Conservation (phyloP, 2,113 vertebrate species). For the Alexandromys fortis region DNA sequence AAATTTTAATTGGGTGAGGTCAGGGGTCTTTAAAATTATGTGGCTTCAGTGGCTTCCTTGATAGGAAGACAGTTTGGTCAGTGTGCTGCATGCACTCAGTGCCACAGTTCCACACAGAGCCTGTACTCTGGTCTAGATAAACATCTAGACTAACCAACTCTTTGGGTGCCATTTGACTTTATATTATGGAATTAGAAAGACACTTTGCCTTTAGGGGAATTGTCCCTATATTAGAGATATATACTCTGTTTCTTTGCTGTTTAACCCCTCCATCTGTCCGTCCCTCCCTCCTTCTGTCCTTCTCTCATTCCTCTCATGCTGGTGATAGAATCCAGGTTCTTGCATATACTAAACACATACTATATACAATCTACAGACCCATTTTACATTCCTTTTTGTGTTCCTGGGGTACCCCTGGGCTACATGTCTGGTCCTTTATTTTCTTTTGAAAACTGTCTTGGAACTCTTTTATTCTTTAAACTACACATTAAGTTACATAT, state of each 20-base stretch:
- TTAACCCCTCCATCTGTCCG: not conserved
- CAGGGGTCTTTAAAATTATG: not conserved
- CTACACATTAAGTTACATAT: slow-evolving; percentile 1
- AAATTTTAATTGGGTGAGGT: slow-evolving; percentile 17
- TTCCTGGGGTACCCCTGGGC: not conserved
- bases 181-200: not conserved
- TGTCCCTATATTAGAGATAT: not conserved
- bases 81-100: not conserved
- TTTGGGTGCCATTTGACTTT: slow-evolving; percentile 1
- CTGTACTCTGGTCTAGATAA: not conserved
- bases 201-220: not conserved
- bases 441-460: slow-evolving; percentile 56
- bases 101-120: not conserved
- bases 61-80: slow-evolving; percentile 3
- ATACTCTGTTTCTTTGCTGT: slow-evolving; percentile 16
- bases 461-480: slow-evolving; percentile 46
- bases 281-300: not conserved
- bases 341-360: not conserved
- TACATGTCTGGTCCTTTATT: not conserved
- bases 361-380: not conserved
- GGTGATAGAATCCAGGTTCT: not conserved
- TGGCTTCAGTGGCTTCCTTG: not conserved
- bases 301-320: not conserved
- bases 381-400: not conserved
- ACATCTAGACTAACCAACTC: not conserved